Conservation (phyloP, 2,113 vertebrate species). For the Mobula hypostoma region DNA sequence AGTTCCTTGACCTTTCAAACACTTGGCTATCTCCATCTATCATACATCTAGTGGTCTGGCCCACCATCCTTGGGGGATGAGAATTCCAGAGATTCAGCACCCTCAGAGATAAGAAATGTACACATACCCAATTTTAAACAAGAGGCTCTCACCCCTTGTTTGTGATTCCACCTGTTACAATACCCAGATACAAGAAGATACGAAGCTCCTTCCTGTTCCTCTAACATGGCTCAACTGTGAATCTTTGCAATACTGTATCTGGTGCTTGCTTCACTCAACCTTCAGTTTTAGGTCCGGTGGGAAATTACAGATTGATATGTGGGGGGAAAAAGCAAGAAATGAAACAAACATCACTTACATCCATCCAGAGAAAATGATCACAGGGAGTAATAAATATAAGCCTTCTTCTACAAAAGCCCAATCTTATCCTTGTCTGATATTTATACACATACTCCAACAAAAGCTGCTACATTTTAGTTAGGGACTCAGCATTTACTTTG, state of each 20-base stretch:
- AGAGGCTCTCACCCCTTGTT: too few relatives aligned
- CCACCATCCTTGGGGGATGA: too few relatives aligned
- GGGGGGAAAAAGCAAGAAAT: background rate
- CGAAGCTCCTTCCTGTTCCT: background rate
- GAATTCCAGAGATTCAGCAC: too few relatives aligned
- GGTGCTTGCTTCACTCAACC: background rate
- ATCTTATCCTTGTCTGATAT: constrained; percentile 4
- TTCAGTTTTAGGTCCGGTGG: background rate
- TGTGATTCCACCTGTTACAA: too few relatives aligned
- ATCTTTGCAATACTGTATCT: background rate
- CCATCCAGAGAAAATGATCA: background rate
- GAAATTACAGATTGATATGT: background rate
- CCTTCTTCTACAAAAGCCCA: background rate
- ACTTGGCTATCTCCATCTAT: too few relatives aligned
- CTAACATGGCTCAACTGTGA: background rate
- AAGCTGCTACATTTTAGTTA: background rate
- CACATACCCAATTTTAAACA: too few relatives aligned
- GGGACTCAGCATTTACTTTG: background rate
- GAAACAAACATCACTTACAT: background rate
- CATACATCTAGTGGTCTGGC: too few relatives aligned
- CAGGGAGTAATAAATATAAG: background rate
- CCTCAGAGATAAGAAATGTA: too few relatives aligned
- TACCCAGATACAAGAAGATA: background rate
- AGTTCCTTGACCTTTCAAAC: too few relatives aligned
- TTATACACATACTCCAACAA: background rate